A percentile compares a stretch with the other conserved stretches of the same genome.
phyloP scores from a whole-genome alignment of 1,140 invertebrate species.

The Drosophila orena region DNA sequence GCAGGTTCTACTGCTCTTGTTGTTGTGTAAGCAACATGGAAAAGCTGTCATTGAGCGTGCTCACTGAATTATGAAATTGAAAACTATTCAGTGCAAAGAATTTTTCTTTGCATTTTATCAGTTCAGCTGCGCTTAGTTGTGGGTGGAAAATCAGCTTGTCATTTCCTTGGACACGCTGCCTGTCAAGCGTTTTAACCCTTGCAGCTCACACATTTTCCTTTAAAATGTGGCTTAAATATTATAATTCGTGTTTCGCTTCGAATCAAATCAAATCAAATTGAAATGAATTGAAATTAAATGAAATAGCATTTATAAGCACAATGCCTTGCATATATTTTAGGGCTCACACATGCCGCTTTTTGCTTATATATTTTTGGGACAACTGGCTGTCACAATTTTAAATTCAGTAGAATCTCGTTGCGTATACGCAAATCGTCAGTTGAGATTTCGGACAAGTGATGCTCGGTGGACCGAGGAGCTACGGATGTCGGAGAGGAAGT shows the following conservation, averaged over 20 bases:
- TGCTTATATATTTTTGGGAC: slow-evolving; percentile 68
- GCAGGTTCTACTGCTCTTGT: not conserved
- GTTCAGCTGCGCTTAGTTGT: slow-evolving; percentile 40
- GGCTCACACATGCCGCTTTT: slow-evolving; percentile 24
- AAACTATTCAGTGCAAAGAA: slow-evolving; percentile 79
- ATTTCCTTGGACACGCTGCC: slow-evolving; percentile 23
- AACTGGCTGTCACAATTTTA: slow-evolving; percentile 74
- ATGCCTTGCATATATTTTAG: slow-evolving; percentile 49
- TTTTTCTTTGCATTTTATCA: slow-evolving; percentile 73
- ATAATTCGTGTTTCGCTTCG: slow-evolving; percentile 59
- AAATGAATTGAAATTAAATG: slow-evolving; percentile 60
- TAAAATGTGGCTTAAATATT: slow-evolving; percentile 64
- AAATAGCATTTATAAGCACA: slow-evolving; percentile 69
- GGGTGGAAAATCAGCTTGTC: slow-evolving; percentile 41
- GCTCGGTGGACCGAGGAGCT: not conserved
- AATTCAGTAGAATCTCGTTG: slow-evolving; percentile 61
- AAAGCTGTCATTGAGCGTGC: slow-evolving; percentile 80
- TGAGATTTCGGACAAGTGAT: slow-evolving; percentile 48
- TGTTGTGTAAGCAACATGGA: slow-evolving; percentile 74
- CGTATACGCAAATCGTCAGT: slow-evolving; percentile 78
- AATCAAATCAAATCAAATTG: slow-evolving; percentile 29
- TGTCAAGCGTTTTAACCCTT: slow-evolving; percentile 24
- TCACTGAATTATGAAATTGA: slow-evolving; percentile 84
- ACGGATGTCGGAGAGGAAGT: slow-evolving; percentile 2
- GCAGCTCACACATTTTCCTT: slow-evolving; percentile 3